A percentile compares a stretch with the other conserved stretches of the same genome.
Conservation (phyloP, 2,888 invertebrate species). For the Polylopha cassiicola region DNA sequence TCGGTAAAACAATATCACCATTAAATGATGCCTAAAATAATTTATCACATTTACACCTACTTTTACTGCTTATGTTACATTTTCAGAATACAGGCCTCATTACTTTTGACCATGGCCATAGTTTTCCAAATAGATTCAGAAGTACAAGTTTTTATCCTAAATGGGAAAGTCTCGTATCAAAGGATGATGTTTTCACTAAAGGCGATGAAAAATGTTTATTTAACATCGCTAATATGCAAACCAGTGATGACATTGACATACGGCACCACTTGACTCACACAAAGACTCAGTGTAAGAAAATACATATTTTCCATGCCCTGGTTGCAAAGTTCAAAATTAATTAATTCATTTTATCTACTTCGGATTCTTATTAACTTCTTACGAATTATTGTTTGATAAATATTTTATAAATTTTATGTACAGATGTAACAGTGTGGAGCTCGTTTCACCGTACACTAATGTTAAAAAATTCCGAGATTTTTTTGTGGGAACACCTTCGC, state of each 20-base stretch:
- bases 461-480: constrained; percentile 35
- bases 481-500: constrained; percentile 42
- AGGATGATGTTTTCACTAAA: constrained; percentile 40
- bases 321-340: too few species aligned
- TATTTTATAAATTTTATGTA: constrained; percentile 3
- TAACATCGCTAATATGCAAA: constrained; percentile 39
- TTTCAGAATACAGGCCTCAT: constrained; percentile 38
- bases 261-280: constrained; percentile 35
- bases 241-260: constrained; percentile 43
- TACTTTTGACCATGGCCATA: constrained; percentile 42
- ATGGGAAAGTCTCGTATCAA: constrained; percentile 53
- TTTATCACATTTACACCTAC: too few species aligned
- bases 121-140: constrained; percentile 36
- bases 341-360: too few species aligned
- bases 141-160: constrained; percentile 43
- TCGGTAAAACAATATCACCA: too few species aligned
- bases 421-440: constrained; percentile 53
- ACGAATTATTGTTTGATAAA: neutral
- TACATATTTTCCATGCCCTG: too few species aligned
- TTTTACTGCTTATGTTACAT: neutral
- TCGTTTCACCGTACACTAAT: constrained; percentile 62
- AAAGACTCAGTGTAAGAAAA: constrained; percentile 33
- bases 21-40: too few species aligned
- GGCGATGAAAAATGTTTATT: constrained; percentile 42
- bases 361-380: too few species aligned